Conservation (phyloP, 2,888 invertebrate genomes). For the Trichogramma dendrolimi region DNA sequence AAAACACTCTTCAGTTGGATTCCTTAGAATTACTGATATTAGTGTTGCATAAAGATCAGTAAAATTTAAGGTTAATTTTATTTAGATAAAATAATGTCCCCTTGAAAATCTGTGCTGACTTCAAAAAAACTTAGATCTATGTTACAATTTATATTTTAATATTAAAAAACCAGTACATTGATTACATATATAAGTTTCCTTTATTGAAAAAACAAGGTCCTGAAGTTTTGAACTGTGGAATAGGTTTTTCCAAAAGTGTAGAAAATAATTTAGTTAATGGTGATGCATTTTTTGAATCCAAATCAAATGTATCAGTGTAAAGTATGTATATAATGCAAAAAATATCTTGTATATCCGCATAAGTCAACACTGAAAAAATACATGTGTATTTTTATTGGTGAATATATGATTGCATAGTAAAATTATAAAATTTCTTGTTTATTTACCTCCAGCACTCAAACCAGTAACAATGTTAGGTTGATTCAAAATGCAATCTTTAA, state of each 20-base stretch:
- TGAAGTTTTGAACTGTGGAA: slow-evolving; percentile 32
- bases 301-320: slow-evolving; percentile 42
- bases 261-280: slow-evolving; percentile 41
- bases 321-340: slow-evolving; percentile 42
- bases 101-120: too few relatives aligned
- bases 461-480: slow-evolving; percentile 47
- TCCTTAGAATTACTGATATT: too few relatives aligned
- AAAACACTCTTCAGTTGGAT: too few relatives aligned
- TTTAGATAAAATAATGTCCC: too few relatives aligned
- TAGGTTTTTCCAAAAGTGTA: slow-evolving; percentile 32
- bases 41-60: too few relatives aligned
- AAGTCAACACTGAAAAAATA: slow-evolving; percentile 41
- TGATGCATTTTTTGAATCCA: slow-evolving; percentile 42
- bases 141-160: too few relatives aligned
- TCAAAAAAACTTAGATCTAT: too few relatives aligned
- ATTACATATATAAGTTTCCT: slow-evolving; percentile 47
- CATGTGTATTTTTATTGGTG: slow-evolving; percentile 23
- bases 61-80: too few relatives aligned
- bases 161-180: slow-evolving; percentile 6
- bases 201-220: slow-evolving; percentile 41
- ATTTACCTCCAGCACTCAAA: slow-evolving; percentile 46
- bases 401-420: slow-evolving; percentile 19
- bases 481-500: slow-evolving; percentile 34
- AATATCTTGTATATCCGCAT: slow-evolving; percentile 40
- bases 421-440: slow-evolving; percentile 1